These are phyloP conservation scores for Disparrhopalites patrizii DNA, from an alignment of 2,888 invertebrate genomes.

Conservation along the genomic window DNA sequence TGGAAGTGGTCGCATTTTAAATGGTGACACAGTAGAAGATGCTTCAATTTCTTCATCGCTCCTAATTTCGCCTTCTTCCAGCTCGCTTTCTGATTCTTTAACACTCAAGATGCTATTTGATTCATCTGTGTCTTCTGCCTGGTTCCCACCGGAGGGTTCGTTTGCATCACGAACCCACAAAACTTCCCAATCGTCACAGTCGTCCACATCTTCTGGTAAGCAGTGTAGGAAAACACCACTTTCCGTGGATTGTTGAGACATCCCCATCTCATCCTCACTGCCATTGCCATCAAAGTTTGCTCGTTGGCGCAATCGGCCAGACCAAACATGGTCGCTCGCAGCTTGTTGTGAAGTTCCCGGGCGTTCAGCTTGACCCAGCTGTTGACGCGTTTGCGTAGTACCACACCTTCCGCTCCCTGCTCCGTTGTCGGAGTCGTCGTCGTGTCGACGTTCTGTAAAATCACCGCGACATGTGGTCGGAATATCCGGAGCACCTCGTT, in stretches of 20 bases:
- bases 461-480: too few relatives aligned
- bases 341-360: background rate
- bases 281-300: too few relatives aligned
- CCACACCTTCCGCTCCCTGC: background rate
- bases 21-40: background rate
- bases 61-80: background rate
- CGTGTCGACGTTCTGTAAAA: too few relatives aligned
- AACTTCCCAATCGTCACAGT: background rate
- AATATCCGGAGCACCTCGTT: too few relatives aligned
- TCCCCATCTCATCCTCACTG: too few relatives aligned
- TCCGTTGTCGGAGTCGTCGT: background rate
- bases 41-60: background rate
- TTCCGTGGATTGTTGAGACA: too few relatives aligned
- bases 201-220: background rate
- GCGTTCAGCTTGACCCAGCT: too few relatives aligned
- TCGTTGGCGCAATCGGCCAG: background rate
- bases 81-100: background rate
- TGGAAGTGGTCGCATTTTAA: background rate
- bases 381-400: too few relatives aligned
- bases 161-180: background rate
- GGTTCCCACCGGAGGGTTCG: background rate
- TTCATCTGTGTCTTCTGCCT: background rate
- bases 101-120: background rate
- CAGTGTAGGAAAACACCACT: background rate
- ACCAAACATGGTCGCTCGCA: background rate